These are phyloP conservation scores for Baccha elongata DNA, from an alignment of 2,888 invertebrate species.

Conservation along the genomic window DNA sequence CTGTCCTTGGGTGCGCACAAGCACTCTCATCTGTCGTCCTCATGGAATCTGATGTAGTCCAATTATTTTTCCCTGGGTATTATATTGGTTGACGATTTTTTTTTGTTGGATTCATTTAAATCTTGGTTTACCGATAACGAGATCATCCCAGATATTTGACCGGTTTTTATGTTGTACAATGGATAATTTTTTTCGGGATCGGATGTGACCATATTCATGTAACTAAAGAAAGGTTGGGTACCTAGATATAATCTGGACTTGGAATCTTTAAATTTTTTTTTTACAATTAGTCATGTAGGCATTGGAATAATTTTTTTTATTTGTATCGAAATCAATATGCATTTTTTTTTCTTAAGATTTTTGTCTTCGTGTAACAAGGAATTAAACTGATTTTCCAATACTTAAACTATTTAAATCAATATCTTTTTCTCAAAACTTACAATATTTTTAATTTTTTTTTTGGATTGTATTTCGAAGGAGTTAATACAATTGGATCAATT, in stretches of 20 bases:
- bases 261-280: neutral
- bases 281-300: neutral
- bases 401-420: too few species aligned
- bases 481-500: too few species aligned
- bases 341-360: too few species aligned
- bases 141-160: slow-evolving; percentile 57
- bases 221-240: too few species aligned
- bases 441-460: too few species aligned
- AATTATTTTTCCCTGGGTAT: slow-evolving; percentile 52
- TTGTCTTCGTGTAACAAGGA: too few species aligned
- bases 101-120: slow-evolving; percentile 46
- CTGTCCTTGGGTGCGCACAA: slow-evolving; percentile 57
- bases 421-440: too few species aligned
- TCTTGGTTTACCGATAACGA: slow-evolving; percentile 57
- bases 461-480: too few species aligned
- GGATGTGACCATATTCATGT: too few species aligned
- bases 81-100: slow-evolving; percentile 17
- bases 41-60: slow-evolving; percentile 35
- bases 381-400: too few species aligned
- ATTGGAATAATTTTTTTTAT: neutral
- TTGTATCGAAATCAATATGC: too few species aligned
- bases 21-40: slow-evolving; percentile 28
- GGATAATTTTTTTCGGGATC: neutral
- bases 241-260: neutral
- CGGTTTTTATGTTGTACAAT: slow-evolving; percentile 19